These are phyloP conservation scores for Chymomyza caudatula DNA, from an alignment of 2,888 invertebrate species.

Conservation along the genomic window DNA sequence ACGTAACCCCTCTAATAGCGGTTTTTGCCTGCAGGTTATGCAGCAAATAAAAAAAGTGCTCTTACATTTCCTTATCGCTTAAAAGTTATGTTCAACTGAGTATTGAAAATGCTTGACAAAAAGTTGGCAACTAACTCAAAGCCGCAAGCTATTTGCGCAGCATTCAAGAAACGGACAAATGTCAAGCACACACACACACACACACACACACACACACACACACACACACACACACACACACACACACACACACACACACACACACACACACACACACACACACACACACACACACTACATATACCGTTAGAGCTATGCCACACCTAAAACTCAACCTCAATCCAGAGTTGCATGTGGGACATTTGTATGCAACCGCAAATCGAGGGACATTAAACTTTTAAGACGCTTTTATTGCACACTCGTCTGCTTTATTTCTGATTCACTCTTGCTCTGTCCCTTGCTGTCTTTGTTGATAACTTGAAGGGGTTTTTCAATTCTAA, in stretches of 20 bases:
- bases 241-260: not conserved
- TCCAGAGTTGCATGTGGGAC: slow-evolving; percentile 1
- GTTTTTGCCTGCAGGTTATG: slow-evolving; percentile 11
- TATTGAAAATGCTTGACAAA: not conserved
- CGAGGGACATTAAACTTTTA: slow-evolving; percentile 65
- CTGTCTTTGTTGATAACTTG: slow-evolving; percentile 1
- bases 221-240: slow-evolving; percentile 14
- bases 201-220: not conserved
- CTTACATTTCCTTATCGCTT: not conserved
- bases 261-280: not conserved
- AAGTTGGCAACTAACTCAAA: slow-evolving; percentile 11
- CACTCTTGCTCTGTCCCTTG: slow-evolving; percentile 14
- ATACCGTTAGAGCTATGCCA: not conserved
- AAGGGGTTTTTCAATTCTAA: slow-evolving; percentile 53
- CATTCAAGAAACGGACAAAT: slow-evolving; percentile 11
- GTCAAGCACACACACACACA: slow-evolving; percentile 6
- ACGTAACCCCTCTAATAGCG: too few species aligned
- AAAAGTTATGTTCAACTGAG: not conserved
- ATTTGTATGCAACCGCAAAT: slow-evolving; percentile 59
- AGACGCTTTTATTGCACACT: slow-evolving; percentile 65
- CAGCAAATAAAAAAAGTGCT: not conserved
- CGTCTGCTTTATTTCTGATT: too few species aligned
- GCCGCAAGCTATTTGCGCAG: slow-evolving; percentile 20
- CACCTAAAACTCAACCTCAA: not conserved
- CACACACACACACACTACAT: slow-evolving; percentile 11